Base-by-base conservation (phyloP, 2,888 invertebrate genomes). In the Plebejus anna region DNA sequence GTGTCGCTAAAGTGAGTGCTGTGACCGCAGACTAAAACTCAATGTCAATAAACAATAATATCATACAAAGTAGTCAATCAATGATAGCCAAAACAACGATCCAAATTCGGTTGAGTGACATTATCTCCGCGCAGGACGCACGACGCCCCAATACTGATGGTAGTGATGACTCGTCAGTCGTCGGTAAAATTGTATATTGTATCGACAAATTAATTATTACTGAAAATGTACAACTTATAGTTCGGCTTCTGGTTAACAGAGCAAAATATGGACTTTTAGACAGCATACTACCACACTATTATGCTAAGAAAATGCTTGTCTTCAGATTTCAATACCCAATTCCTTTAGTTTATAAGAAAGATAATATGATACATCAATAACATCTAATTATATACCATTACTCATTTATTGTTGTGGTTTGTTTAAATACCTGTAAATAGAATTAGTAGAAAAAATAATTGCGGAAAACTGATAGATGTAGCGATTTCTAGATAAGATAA, bases 31-130 rank as follows among this genome's bases (percentile, higher is more conserved):
- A 36, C 32, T 36, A 66, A 66, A 9, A 61, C 13, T 16, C 22
- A 28, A 9, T 61, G 7, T 61, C 32, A 66, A 66, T 66, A 66
- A 66, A 66, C 66, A 66, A 66, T 66, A 32, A 5, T 36, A 66
- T 36, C 61, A 36, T 66, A 66, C 32, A 66, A 66, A 32, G 22
- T 36, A 66, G 13, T 13, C 66, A 66, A 36, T 66, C 66, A 32
- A 66, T 32, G 66, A 66, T 66, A 66, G 66, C 66, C 66, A 36
- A 66, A 66, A 66, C 32, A 7, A 28, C 9, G 61, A 66, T 66
- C 28, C 61, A 28, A 66, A 66, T 66, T 6, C 9, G 61, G 28
- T 36, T 5, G 32, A 66, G 66, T 66, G 66, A 36, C 66, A 32
- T 36, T 66, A 66, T 66, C 66, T 66, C 32, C 13, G 28, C 28